Percentiles rank a stretch among this genome's conserved stretches.
These are phyloP conservation scores for Prietella phreatophila DNA, from an alignment of 2,113 vertebrate species.

Conservation along the genomic window DNA sequence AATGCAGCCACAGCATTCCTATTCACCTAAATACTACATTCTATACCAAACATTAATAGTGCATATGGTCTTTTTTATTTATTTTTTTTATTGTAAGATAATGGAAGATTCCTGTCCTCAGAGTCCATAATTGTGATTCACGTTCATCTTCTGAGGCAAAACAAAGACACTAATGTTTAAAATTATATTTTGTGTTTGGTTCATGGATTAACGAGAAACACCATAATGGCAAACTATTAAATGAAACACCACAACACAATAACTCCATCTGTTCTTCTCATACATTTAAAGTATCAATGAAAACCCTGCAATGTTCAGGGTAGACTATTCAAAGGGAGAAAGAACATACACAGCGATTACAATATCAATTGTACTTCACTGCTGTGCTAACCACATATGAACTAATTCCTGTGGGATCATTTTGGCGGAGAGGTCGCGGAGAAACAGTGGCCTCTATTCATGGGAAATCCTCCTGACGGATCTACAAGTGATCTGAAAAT, in stretches of 20 bases:
- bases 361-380: not conserved
- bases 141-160: not conserved
- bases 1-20: not conserved
- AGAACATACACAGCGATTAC: not conserved
- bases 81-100: not conserved
- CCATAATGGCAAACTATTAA: not conserved
- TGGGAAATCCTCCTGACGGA: constrained; percentile 73
- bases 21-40: not conserved
- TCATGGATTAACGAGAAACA: not conserved
- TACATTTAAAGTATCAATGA: not conserved
- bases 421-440: constrained; percentile 36
- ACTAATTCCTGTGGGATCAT: constrained; percentile 31
- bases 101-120: not conserved
- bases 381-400: constrained; percentile 37
- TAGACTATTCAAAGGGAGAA: not conserved
- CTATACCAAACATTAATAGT: not conserved
- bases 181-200: not conserved
- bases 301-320: not conserved
- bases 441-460: constrained; percentile 61
- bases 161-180: not conserved
- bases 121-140: not conserved
- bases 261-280: not conserved
- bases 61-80: too few relatives aligned
- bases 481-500: constrained; percentile 75
- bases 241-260: not conserved